Percentiles rank a stretch among this genome's conserved stretches.
Conservation (phyloP, 2,797 vertebrate genomes). For the Sebastes trivittatus region DNA sequence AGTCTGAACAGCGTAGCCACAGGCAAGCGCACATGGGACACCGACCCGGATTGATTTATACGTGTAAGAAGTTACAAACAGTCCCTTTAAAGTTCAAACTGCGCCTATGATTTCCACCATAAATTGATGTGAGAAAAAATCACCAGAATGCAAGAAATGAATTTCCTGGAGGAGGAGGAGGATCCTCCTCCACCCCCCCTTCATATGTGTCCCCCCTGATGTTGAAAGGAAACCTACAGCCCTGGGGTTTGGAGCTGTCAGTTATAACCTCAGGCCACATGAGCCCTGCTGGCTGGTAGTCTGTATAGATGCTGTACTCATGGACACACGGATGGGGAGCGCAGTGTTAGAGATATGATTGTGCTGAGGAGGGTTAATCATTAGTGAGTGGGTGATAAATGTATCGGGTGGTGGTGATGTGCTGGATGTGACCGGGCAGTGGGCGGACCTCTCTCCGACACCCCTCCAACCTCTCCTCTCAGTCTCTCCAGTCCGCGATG, state of each 20-base stretch:
- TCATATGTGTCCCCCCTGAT: too few species aligned
- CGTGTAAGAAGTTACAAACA: too few species aligned
- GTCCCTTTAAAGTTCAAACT: too few species aligned
- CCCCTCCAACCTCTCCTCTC: not conserved
- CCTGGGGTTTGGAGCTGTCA: not conserved
- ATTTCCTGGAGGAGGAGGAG: too few species aligned
- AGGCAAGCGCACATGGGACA: too few species aligned
- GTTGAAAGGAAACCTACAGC: too few species aligned
- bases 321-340: not conserved
- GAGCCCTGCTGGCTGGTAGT: not conserved
- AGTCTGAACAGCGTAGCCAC: too few species aligned
- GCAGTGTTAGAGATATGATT: not conserved
- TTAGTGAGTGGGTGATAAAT: not conserved
- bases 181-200: too few species aligned
- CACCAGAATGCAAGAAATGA: too few species aligned
- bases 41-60: too few species aligned
- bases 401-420: not conserved
- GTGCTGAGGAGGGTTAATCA: not conserved
- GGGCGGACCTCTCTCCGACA: slow-evolving; percentile 11
- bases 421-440: not conserved
- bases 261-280: not conserved
- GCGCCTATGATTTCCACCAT: too few species aligned
- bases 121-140: too few species aligned
- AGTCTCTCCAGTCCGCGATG: not conserved
- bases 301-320: not conserved